phyloP scores from a whole-genome alignment of 2,888 invertebrate genomes.

The Hemaris fuciformis region DNA sequence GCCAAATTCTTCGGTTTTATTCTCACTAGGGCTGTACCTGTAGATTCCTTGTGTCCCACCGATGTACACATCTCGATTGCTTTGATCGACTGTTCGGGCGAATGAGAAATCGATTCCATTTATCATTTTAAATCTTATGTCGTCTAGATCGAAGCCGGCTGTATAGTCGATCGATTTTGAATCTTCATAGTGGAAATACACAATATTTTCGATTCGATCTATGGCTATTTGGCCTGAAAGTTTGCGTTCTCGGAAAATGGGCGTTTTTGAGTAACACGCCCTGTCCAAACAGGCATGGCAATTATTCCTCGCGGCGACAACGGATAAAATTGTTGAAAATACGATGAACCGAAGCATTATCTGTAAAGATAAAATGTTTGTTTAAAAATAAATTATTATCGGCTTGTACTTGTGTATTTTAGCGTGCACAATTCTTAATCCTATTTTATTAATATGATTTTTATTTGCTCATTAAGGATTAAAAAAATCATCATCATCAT shows the following conservation, averaged over 20 bases:
- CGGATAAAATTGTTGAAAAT: neutral
- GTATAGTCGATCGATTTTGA: constrained; percentile 44
- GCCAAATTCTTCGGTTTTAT: constrained; percentile 39
- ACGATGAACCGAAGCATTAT: constrained; percentile 1
- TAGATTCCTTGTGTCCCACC: constrained; percentile 55
- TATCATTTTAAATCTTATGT: constrained; percentile 41
- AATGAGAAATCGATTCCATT: constrained; percentile 55
- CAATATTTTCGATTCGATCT: constrained; percentile 49
- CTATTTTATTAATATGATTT: too few relatives aligned
- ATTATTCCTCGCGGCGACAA: neutral
- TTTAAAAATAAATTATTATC: neutral
- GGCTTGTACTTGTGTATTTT: too few relatives aligned
- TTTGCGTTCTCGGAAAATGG: constrained; percentile 44
- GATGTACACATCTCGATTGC: constrained; percentile 50
- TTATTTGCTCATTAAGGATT: too few relatives aligned
- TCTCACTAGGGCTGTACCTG: constrained; percentile 44
- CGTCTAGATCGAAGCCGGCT: constrained; percentile 52
- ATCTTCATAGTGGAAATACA: constrained; percentile 61
- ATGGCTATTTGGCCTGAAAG: constrained; percentile 62
- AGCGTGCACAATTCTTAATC: too few relatives aligned
- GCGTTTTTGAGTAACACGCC: constrained; percentile 51
- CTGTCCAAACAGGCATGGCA: constrained; percentile 62
- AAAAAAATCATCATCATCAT: too few relatives aligned
- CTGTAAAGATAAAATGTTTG: neutral
- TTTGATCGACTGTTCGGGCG: constrained; percentile 55